A percentile compares a stretch with the other conserved stretches of the same genome.
These are phyloP conservation scores for Dolichotis patagonum DNA, from an alignment of 2,113 vertebrate genomes.

Conservation along the genomic window DNA sequence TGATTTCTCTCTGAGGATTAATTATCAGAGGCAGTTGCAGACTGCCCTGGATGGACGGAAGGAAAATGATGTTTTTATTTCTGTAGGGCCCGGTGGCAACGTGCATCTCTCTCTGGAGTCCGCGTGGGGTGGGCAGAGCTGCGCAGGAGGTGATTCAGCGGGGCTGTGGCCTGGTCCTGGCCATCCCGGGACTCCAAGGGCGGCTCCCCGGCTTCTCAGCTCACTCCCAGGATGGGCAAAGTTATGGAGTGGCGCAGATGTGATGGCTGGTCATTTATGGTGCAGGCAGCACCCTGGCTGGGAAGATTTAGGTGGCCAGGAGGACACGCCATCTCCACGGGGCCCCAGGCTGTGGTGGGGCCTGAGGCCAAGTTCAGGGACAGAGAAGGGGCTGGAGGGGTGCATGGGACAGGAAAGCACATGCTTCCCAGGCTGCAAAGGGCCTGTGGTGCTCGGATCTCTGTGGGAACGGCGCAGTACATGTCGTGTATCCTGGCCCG, in stretches of 20 bases:
- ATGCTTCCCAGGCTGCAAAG: neutral
- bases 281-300: rapidly evolving
- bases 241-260: neutral
- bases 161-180: slow-evolving; percentile 50
- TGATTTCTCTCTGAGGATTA: slow-evolving; percentile 89
- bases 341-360: neutral
- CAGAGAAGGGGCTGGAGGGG: neutral
- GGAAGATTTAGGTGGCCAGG: slow-evolving; percentile 14
- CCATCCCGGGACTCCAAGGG: neutral
- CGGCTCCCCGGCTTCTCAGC: neutral
- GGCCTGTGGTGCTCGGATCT: rapidly evolving
- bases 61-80: slow-evolving; percentile 89
- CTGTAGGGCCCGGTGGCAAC: slow-evolving; percentile 84
- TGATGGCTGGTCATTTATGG: slow-evolving; percentile 40
- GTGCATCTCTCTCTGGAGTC: slow-evolving; percentile 82
- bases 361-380: neutral
- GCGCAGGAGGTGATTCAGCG: slow-evolving; percentile 81
- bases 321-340: neutral
- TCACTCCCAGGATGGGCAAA: neutral
- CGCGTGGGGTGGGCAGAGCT: slow-evolving; percentile 73
- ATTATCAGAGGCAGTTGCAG: slow-evolving; percentile 87
- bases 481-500: too few relatives aligned
- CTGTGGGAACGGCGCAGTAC: rapidly evolving
- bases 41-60: slow-evolving; percentile 84
- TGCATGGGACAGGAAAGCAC: neutral